Conservation (phyloP, 1,140 invertebrate species). For the Penaeus indicus region DNA sequence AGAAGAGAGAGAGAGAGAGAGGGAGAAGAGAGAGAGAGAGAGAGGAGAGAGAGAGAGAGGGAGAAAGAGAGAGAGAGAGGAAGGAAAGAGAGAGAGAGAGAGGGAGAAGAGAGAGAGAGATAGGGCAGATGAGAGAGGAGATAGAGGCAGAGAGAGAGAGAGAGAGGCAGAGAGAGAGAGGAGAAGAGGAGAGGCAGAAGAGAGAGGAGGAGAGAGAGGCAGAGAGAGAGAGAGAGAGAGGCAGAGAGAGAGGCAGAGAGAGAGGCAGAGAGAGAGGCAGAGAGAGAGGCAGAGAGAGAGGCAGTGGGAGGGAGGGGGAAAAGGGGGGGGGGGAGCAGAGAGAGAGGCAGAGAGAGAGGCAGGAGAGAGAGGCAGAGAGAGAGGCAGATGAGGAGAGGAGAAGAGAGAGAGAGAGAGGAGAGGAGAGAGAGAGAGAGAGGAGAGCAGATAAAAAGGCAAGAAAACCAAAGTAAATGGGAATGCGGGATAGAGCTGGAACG, state of each 20-base stretch:
- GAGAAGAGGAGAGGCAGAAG: background rate
- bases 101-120: background rate
- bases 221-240: background rate
- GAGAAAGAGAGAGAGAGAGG: background rate
- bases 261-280: background rate
- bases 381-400: slow-evolving; percentile 33
- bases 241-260: background rate
- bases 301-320: background rate
- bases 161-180: no score
- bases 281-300: background rate
- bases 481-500: background rate
- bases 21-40: background rate
- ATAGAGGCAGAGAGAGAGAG: background rate
- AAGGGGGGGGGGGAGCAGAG: background rate
- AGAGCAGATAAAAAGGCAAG: no score
- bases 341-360: background rate
- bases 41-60: no score
- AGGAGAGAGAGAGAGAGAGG: slow-evolving; percentile 4
- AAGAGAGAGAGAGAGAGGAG: slow-evolving; percentile 29
- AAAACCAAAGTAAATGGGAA: background rate
- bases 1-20: background rate
- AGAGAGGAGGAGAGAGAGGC: background rate
- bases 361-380: slow-evolving; percentile 44
- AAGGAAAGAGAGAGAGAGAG: background rate
- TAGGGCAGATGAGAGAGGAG: background rate